Percentiles rank a stretch among this genome's conserved stretches.
Evolutionary conservation across 2,888 invertebrate species (phyloP).

Genomic region (Blastobasis adustella): DNA sequence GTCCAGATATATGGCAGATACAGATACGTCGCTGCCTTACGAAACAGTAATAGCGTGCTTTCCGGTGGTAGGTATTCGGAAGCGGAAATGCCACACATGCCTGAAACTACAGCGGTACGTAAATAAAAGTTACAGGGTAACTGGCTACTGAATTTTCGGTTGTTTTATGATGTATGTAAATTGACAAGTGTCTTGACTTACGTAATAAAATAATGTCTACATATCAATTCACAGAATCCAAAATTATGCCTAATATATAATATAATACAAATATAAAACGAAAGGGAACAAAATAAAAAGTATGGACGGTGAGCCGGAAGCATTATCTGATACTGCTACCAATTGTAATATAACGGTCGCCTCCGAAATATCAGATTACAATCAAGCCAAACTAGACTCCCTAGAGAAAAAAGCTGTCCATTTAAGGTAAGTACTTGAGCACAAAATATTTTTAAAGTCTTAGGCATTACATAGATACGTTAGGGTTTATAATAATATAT

Average conservation of each 20-base stretch:
- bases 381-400: constrained; percentile 58
- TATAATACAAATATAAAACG: constrained; percentile 15
- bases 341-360: constrained; percentile 50
- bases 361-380: constrained; percentile 54
- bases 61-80: too few species aligned
- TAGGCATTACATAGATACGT: too few species aligned
- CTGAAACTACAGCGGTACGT: too few species aligned
- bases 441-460: too few species aligned
- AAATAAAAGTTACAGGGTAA: neutral
- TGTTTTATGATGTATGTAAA: constrained; percentile 13
- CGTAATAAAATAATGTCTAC: constrained; percentile 12
- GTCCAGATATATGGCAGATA: too few species aligned
- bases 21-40: too few species aligned
- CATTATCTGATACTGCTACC: constrained; percentile 51
- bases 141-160: constrained; percentile 6
- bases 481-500: too few species aligned
- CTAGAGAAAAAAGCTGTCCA: constrained; percentile 67
- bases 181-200: constrained; percentile 9
- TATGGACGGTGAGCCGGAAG: constrained; percentile 63
- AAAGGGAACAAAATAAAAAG: constrained; percentile 19
- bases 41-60: too few species aligned
- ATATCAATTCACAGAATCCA: constrained; percentile 18
- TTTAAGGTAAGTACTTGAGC: constrained; percentile 36
- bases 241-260: constrained; percentile 35
- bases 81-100: too few species aligned